A percentile compares a stretch with the other conserved stretches of the same genome.
These are phyloP conservation scores for Lates japonicus DNA, from an alignment of 2,797 vertebrate species.

Conservation along the genomic window DNA sequence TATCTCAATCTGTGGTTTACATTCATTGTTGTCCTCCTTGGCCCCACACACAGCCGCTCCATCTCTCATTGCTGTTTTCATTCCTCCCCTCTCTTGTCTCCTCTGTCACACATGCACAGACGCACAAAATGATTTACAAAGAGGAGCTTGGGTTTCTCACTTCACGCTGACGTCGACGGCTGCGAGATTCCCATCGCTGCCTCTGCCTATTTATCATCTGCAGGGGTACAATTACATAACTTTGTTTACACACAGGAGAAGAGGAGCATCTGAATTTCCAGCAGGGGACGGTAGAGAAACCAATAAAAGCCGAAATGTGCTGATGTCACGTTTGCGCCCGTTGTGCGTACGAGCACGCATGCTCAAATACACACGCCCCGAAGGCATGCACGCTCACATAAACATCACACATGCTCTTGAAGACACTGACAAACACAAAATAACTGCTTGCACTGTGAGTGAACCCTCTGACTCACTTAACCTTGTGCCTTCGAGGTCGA, in stretches of 20 bases:
- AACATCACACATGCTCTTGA: slow-evolving; percentile 30
- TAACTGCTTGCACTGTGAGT: accelerated
- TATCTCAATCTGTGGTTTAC: slow-evolving; percentile 42
- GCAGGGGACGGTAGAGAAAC: slow-evolving; percentile 22
- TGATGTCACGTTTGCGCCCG: slow-evolving; percentile 22
- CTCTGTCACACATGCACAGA: slow-evolving; percentile 24
- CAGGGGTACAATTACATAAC: slow-evolving; percentile 76
- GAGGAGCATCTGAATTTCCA: slow-evolving; percentile 17
- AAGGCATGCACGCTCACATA: background rate
- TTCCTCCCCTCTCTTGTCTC: slow-evolving; percentile 10
- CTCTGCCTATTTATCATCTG: slow-evolving; percentile 68
- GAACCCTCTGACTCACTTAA: slow-evolving; percentile 29
- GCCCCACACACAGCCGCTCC: slow-evolving; percentile 31
- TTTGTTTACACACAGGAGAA: slow-evolving; percentile 57
- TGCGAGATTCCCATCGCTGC: slow-evolving; percentile 54
- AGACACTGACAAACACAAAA: slow-evolving; percentile 14
- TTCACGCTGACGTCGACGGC: slow-evolving; percentile 53
- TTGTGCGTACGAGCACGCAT: background rate
- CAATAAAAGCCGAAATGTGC: background rate
- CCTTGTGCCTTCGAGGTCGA: slow-evolving; percentile 14
- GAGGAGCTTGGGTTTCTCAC: slow-evolving; percentile 44
- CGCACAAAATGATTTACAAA: slow-evolving; percentile 41
- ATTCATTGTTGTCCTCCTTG: slow-evolving; percentile 39
- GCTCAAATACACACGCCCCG: background rate
- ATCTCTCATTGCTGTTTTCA: slow-evolving; percentile 42